phyloP scores from a whole-genome alignment of 2,797 vertebrate genomes.

The Nyctibius grandis region DNA sequence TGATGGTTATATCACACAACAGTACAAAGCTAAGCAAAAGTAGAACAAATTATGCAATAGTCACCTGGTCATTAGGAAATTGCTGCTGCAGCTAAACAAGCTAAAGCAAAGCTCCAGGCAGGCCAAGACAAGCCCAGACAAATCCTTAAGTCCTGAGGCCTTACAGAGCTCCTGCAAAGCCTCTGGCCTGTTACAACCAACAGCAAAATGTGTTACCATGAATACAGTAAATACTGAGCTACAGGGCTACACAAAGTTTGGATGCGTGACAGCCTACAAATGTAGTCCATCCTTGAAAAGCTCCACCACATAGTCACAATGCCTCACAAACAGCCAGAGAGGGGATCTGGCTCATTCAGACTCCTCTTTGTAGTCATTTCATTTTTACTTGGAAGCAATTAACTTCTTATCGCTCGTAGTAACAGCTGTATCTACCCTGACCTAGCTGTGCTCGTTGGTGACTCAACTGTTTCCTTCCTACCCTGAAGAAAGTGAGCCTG shows the following conservation, averaged over 20 bases:
- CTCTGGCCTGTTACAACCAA: background rate
- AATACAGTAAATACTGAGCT: background rate
- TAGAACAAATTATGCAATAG: background rate
- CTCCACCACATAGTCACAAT: background rate
- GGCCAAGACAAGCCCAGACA: slow-evolving; percentile 11
- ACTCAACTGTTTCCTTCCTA: background rate
- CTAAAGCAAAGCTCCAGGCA: background rate
- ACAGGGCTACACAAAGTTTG: background rate
- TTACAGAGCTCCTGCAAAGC: background rate
- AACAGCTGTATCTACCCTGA: background rate
- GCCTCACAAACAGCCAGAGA: background rate
- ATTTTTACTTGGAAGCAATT: background rate
- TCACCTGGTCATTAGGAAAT: background rate
- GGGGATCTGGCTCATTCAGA: background rate
- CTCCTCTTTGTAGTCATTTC: background rate
- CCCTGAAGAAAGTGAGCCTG: background rate
- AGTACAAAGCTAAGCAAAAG: background rate
- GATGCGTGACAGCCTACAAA: background rate
- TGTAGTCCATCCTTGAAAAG: background rate
- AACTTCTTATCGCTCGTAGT: background rate
- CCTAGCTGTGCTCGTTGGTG: background rate
- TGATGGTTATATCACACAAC: background rate
- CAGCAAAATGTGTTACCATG: background rate
- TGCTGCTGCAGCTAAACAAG: background rate
- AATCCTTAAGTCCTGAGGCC: background rate